Base-by-base conservation (phyloP, 37 sponge, comb jelly and placozoan species). In the Geodia barretti region DNA sequence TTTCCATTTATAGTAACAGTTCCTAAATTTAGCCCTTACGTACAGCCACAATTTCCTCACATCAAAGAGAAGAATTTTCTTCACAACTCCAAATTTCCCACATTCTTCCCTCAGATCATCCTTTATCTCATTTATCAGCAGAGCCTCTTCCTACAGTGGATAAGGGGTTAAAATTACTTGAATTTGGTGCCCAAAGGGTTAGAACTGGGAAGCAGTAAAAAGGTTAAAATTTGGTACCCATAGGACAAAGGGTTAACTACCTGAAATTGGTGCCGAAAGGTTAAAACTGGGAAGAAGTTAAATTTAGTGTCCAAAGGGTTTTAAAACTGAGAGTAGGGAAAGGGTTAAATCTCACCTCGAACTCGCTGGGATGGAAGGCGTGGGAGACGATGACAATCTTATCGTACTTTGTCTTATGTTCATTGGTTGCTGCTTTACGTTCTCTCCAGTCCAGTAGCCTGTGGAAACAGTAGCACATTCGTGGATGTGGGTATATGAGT, bases 41-140 rank as follows among this genome's bases (percentile, higher is more conserved):
- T 58, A 58, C 60, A 58, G 60, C 17, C 17, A 21, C 11, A 11
- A 47, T 14, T 47, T 14, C 54, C 92, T 77, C 76, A 95, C 95
- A 94, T 97, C 99, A 83, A 84, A 95, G 14, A 98, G 68, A 14
- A 98, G 63, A 23, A 93, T 84, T 74, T 95, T 98, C 86, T 94
- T 96, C 32, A 96, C 91, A 21, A 40, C 72, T 30, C 99, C 99
- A 85, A 89, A 82, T 84, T 98, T 98, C 59, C 84, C 91, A 84
- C 99, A 95, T 80, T 98, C 99, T 23, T 80, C 78, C 62, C 81
- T 83, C 3, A 98, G 72, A 60, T 95, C 92, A 67, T 87, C 88
- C 60, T 87, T 69, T 20, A 98, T 92, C n/a, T 98, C 96, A 62
- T 59, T 91, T 31, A 93, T 89, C 19, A 79, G 64, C 1, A 75